phyloP scores from a whole-genome alignment of 2,113 vertebrate species.

The Psittacara wagleri region DNA sequence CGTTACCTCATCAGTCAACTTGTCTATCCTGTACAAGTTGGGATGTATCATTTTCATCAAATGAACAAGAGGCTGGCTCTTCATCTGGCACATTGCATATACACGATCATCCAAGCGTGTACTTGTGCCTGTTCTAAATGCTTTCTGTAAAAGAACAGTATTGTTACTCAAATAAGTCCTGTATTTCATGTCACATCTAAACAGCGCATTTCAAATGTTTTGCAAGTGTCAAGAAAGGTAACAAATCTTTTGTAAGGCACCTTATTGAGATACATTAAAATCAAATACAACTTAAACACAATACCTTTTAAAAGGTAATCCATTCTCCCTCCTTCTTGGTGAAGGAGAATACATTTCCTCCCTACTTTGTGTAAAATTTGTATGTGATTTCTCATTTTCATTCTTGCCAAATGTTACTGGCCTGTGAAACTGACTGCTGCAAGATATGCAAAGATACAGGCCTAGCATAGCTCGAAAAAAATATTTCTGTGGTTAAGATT shows the following conservation, averaged over 20 bases:
- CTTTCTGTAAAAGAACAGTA: constrained; percentile 80
- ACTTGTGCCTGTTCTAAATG: constrained; percentile 89
- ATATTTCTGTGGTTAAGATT: not conserved
- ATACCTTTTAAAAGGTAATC: not conserved
- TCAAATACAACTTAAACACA: not conserved
- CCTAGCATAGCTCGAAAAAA: not conserved
- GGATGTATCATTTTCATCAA: constrained; percentile 93
- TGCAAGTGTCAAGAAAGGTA: not conserved
- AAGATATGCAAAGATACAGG: not conserved
- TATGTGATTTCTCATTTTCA: not conserved
- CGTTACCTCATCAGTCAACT: constrained; percentile 89
- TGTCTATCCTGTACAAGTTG: constrained; percentile 92
- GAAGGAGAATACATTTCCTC: not conserved
- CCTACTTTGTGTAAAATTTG: not conserved
- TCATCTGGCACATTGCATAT: constrained; percentile 97
- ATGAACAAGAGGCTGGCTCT: constrained; percentile 90
- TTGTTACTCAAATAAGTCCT: not conserved
- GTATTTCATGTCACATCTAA: not conserved
- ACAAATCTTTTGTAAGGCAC: not conserved
- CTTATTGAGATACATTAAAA: not conserved
- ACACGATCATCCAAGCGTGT: constrained; percentile 94
- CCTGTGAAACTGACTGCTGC: not conserved
- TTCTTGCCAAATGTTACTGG: not conserved
- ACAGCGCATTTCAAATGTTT: not conserved
- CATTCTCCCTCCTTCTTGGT: not conserved